A percentile compares a stretch with the other conserved stretches of the same genome.
These are phyloP conservation scores for Galago senegalensis DNA, from an alignment of 2,797 vertebrate species.

Conservation along the genomic window DNA sequence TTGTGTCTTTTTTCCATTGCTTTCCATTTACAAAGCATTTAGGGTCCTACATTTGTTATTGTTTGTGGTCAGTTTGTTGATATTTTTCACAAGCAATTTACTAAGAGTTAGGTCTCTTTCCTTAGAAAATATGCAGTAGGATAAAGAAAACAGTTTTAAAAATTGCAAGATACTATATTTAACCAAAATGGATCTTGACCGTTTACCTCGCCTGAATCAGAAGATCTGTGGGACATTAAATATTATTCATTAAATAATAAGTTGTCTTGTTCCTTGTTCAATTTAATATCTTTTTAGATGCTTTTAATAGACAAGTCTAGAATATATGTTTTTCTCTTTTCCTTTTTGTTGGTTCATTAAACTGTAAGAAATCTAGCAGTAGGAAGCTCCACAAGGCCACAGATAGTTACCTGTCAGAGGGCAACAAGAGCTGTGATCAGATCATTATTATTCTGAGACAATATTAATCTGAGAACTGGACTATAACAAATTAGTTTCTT, in stretches of 20 bases:
- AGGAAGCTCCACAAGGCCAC: background rate
- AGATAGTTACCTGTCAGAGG: background rate
- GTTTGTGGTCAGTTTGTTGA: constrained; percentile 63
- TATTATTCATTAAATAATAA: background rate
- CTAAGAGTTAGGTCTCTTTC: constrained; percentile 54
- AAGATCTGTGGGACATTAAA: background rate
- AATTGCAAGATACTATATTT: constrained; percentile 31
- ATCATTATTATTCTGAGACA: background rate
- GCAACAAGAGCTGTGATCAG: background rate
- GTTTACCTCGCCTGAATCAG: background rate
- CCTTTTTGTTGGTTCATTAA: constrained; percentile 38
- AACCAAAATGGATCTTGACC: background rate
- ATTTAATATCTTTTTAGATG: background rate
- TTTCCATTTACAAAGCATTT: constrained; percentile 68
- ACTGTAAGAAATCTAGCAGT: background rate
- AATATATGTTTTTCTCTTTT: background rate
- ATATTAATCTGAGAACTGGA: background rate
- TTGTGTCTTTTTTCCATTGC: constrained; percentile 59
- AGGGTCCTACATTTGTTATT: constrained; percentile 66
- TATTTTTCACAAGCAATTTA: constrained; percentile 59
- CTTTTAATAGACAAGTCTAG: background rate
- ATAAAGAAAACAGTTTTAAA: constrained; percentile 49
- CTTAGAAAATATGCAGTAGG: constrained; percentile 44
- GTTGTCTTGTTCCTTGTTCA: background rate
- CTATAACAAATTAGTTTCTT: background rate